Evolutionary conservation across 2,113 vertebrate species (phyloP).

Genomic region (Bos javanicus): DNA sequence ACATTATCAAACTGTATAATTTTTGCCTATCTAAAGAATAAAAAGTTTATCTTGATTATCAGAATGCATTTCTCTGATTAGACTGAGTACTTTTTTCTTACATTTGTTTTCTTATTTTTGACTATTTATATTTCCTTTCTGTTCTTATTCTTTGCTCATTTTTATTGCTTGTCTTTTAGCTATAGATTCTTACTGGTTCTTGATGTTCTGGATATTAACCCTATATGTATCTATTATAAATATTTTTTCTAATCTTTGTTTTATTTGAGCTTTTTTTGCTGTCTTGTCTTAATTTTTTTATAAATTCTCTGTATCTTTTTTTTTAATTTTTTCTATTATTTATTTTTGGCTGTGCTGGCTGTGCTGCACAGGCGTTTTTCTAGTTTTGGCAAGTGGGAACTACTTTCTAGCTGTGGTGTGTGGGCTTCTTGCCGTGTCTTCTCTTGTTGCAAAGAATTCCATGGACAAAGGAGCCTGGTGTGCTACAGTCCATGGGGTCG

Average conservation of each 20-base stretch:
- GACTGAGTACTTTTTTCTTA: neutral
- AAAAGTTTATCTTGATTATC: neutral
- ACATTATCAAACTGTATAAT: neutral
- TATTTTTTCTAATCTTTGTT: neutral
- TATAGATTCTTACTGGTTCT: neutral
- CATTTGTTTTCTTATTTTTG: neutral
- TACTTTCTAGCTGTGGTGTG: neutral
- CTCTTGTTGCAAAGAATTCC: neutral
- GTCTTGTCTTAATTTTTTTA: neutral
- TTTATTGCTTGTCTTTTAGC: conserved; percentile 23
- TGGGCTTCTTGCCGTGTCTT: neutral
- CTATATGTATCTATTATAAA: neutral
- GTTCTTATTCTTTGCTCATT: neutral
- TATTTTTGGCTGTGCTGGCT: neutral
- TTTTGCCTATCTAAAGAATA: neutral
- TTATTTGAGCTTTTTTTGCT: neutral
- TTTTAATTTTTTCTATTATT: neutral
- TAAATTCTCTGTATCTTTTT: neutral
- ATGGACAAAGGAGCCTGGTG: neutral
- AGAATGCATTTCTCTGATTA: neutral
- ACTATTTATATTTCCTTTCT: neutral
- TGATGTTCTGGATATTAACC: conserved; percentile 5
- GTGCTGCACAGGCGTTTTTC: neutral
- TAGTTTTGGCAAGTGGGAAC: neutral
- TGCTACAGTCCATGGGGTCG: neutral